phyloP scores from a whole-genome alignment of 2,113 vertebrate species.

The Cyanoramphus novaezelandiae region DNA sequence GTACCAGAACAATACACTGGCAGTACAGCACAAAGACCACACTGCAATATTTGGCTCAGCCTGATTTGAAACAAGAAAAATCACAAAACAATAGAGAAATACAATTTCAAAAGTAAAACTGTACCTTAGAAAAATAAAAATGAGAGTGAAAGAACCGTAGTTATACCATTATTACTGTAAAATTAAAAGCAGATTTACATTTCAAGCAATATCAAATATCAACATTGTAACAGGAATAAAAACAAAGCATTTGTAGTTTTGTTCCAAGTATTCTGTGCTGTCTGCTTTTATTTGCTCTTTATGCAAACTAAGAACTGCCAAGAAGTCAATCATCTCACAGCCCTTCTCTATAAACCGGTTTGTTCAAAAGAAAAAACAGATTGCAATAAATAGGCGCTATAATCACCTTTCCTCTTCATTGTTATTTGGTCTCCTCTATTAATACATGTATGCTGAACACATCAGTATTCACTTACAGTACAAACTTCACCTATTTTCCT shows the following conservation, averaged over 20 bases:
- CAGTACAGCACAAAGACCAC: conserved; percentile 9
- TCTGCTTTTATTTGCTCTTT: conserved; percentile 57
- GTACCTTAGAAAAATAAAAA: conserved; percentile 56
- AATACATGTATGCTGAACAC: conserved; percentile 11
- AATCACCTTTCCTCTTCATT: conserved; percentile 25
- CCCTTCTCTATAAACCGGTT: conserved; percentile 12
- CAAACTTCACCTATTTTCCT: conserved; percentile 50
- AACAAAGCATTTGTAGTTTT: conserved; percentile 68
- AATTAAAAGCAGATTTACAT: conserved; percentile 74
- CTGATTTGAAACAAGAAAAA: neutral
- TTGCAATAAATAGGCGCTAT: conserved; percentile 20
- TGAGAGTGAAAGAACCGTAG: conserved; percentile 36
- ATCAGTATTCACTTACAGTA: conserved; percentile 18
- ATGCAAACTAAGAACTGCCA: conserved; percentile 34
- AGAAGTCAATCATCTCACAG: conserved; percentile 53
- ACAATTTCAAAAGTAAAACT: conserved; percentile 40
- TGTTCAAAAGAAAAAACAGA: conserved; percentile 42
- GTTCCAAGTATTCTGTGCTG: conserved; percentile 68
- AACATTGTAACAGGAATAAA: conserved; percentile 69
- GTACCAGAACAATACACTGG: neutral
- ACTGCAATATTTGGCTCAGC: neutral
- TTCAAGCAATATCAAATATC: conserved; percentile 66
- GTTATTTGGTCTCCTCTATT: conserved; percentile 61
- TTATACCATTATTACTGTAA: conserved; percentile 49
- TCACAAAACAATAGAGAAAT: neutral